Base-by-base conservation (phyloP, 2,888 invertebrate species). In the Xylophagus ater region DNA sequence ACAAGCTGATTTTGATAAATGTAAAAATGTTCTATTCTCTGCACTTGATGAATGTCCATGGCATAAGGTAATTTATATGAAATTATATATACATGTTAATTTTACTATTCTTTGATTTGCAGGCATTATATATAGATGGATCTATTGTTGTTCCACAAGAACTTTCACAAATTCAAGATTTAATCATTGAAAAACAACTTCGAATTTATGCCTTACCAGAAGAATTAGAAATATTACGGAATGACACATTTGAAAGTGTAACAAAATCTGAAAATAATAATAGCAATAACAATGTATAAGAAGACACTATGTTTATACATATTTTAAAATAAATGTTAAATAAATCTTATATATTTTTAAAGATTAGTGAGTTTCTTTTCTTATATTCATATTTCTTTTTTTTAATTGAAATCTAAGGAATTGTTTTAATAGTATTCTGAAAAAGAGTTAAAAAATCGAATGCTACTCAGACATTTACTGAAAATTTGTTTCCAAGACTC, bases 141-240 rank as follows among this genome's bases (percentile, higher is more conserved):
- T 74, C 75, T 2, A 72, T 73, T 46, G 70, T 74, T 50, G 70
- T 78, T 25, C 79, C 75, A 21, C 71, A 71, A 43, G 74, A 77
- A 52, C 60, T 78, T 45, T 67, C 71, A 2, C 77, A 78, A 65
- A 72, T 85, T 48, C 78, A 80, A 53, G 85, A 84, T 65, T 65
- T 81, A 40, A 70, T 84, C 53, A 76, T 80, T 37, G 84, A 84
- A 56, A 81, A 82, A 53, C 75, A 77, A 54, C 65, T 85, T 43
- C 69, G 85, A 37, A 68, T 81, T 51, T 85, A 81, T 60, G 76
- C 84, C 30, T 73, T 83, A 30, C 77, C 78, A 1, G 81, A 83
- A 59, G 86, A 86, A 63, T 68, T 86, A 41, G 73, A 76, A 47
- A 72, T 78, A 42, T 56, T 81, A 25, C 66, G 78, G 49, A 67